phyloP scores from a whole-genome alignment of 2,113 vertebrate species.

The Protobothrops mucrosquamatus region DNA sequence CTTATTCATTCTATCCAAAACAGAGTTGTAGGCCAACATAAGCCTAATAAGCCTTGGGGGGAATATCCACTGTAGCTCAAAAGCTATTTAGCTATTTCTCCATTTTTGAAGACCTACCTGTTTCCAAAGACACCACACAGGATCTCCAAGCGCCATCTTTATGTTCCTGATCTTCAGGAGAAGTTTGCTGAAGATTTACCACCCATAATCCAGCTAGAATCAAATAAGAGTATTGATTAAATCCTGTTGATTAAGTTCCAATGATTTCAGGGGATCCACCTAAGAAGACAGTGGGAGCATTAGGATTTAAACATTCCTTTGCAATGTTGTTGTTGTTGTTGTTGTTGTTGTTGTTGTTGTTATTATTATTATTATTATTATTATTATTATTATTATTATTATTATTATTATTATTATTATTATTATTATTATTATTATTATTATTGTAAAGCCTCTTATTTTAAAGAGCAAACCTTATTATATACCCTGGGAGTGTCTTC shows the following conservation, averaged over 20 bases:
- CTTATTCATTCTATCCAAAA: not conserved
- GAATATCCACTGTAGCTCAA: not conserved
- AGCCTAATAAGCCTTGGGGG: not conserved
- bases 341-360: rapidly evolving
- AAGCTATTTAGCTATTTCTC: not conserved
- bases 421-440: too few relatives aligned
- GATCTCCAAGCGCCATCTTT: not conserved
- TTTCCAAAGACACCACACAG: not conserved
- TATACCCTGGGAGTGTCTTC: too few relatives aligned
- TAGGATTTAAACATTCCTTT: not conserved
- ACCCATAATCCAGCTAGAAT: not conserved
- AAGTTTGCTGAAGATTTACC: not conserved
- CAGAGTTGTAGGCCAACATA: not conserved
- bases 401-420: too few relatives aligned
- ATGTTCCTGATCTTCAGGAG: not conserved
- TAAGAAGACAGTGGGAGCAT: not conserved
- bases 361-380: rapidly evolving
- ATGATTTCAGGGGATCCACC: not conserved
- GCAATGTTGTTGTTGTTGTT: rapidly evolving
- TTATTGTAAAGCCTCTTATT: too few relatives aligned
- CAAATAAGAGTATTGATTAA: not conserved
- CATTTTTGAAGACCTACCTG: not conserved
- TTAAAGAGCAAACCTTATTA: not conserved
- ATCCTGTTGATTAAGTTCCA: not conserved
- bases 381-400: too few relatives aligned